Base-by-base conservation (phyloP, 2,113 vertebrate genomes). In the Opisthocomus hoazin region DNA sequence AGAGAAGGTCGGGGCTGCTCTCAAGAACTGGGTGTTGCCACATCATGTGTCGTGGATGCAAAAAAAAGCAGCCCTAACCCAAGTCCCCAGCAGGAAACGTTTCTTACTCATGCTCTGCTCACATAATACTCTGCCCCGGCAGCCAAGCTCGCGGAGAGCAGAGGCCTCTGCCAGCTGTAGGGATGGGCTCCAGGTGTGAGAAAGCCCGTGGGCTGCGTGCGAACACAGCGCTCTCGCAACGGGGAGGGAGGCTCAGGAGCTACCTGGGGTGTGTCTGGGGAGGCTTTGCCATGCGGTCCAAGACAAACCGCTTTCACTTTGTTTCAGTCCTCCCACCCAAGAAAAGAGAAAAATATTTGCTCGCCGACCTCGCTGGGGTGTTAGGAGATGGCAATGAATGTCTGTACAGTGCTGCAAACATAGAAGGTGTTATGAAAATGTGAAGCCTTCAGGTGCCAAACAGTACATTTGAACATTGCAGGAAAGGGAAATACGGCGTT, bases 331-430 rank as follows among this genome's bases (percentile, higher is more conserved):
- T 93, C 83, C 48, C 65, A 57, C 84, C 39, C 6, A 37, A 88
- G 84, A 48, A 88, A 95, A 77, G 83, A 63, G 90, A 93, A 68
- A 90, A 97, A 93, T 96, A 89, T 96, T 97, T 96, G 86, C 90
- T 84, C 0, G 0, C 76, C 9, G 4, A 66, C 64, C 79, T 92
- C 0, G 0, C 56, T 0, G 4, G 69, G 73, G 69, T 87, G 79
- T 75, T 53, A 64, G 90, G 88, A 78, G 76, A 71, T 4, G 19
- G 73, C 86, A 91, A 22, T 89, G 92, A 96, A 96, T 87, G 92
- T 92, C 90, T 81, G 78, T 74, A 84, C 79, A 53, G 83, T 84
- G 80, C 86, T 91, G 71, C 66, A 73, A 82, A 86, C 74, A 71
- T 5, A 92, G 90, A 70, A 96, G 78, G 90, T 94, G 90, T 90